phyloP scores from a whole-genome alignment of 2,888 invertebrate species.

The Eupelmus urozonus region DNA sequence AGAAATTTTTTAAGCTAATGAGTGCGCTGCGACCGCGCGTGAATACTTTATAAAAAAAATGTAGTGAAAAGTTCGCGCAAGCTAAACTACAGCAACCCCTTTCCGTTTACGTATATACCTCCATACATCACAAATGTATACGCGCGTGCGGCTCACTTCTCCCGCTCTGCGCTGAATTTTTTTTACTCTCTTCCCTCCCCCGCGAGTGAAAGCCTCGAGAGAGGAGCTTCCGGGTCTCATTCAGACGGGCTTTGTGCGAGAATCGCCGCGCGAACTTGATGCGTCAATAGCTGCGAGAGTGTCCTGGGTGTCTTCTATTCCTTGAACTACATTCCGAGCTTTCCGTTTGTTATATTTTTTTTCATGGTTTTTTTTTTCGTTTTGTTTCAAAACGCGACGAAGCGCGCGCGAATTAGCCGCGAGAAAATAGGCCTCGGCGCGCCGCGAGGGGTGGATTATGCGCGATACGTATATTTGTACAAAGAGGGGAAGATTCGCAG shows the following conservation, averaged over 20 bases:
- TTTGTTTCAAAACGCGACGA: not conserved
- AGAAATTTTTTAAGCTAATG: slow-evolving; percentile 47
- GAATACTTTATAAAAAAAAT: not conserved
- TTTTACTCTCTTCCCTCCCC: too few species aligned
- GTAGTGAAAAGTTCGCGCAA: too few species aligned
- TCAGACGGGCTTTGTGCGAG: slow-evolving; percentile 46
- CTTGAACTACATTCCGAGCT: slow-evolving; percentile 47
- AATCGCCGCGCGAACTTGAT: slow-evolving; percentile 34
- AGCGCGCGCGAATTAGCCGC: too few species aligned
- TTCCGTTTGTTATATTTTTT: not conserved
- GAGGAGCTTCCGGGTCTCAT: slow-evolving; percentile 45
- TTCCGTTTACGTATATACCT: too few species aligned
- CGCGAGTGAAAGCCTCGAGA: too few species aligned
- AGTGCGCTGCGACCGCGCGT: not conserved
- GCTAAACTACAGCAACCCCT: too few species aligned
- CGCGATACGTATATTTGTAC: too few species aligned
- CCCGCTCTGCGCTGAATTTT: not conserved
- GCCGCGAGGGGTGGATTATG: too few species aligned
- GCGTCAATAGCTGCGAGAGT: slow-evolving; percentile 36
- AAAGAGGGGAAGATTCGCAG: too few species aligned
- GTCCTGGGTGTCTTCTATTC: slow-evolving; percentile 14
- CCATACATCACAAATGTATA: too few species aligned
- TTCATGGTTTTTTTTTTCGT: not conserved
- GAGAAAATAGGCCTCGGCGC: too few species aligned
- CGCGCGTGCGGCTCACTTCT: too few species aligned